Base-by-base conservation (phyloP, 2,888 invertebrate species). In the Amiota communis region DNA sequence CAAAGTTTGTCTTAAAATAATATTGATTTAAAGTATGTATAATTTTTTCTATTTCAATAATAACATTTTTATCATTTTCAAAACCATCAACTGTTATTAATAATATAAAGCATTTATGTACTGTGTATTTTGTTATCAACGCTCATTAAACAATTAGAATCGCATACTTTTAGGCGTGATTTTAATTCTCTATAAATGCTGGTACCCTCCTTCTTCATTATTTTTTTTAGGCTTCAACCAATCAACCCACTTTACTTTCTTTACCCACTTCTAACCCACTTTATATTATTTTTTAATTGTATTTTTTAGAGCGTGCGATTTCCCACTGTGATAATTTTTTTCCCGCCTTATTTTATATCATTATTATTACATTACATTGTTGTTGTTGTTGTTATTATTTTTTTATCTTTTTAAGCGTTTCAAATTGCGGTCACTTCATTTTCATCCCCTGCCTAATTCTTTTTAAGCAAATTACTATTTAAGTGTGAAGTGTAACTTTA, bases 341-440 rank as follows among this genome's bases (percentile, higher is more conserved):
- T 11, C 8, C n/a, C 17, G n/a, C 15, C 36, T 63, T 63, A 4
- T 63, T 36, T 63, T 36, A 48, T 15, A 10, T 65, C 15, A 51
- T 23, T 51, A 23, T 20, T 51, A 17, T 63, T 2, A n/a, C n/a
- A n/a, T n/a, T n/a, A n/a, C 17, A 15, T 15, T 48, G 46, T 2
- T n/a, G n/a, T 13, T 46, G 13, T 36, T 36, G 9, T 65, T 65
- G 10, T 9, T 57, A 12, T 57, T 57, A n/a, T n/a, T n/a, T n/a
- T 10, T 57, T 11, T n/a, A 13, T 46, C 6, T 23, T 63, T 65
- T 48, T 65, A 65, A 65, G 23, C 67, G 9, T 20, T 15, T 13
- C 67, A 51, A 67, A 67, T 67, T 67, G 67, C 67, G 67, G 67
- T 67, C 67, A 67, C 64, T 67, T 51, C 20, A n/a, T 67, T 67